These are phyloP conservation scores for Characodon lateralis DNA, from an alignment of 2,797 vertebrate genomes.

Conservation along the genomic window DNA sequence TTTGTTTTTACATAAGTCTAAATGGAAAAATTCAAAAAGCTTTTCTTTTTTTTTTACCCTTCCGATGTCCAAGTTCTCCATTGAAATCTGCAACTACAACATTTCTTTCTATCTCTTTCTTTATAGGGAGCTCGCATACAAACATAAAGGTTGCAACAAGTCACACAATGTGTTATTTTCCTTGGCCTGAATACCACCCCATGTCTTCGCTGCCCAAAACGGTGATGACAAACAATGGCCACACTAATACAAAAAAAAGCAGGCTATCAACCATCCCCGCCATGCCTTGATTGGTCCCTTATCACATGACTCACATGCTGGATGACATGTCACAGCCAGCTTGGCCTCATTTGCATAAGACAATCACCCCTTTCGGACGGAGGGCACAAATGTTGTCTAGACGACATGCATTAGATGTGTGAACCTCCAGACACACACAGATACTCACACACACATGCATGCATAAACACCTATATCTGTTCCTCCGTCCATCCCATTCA, in stretches of 20 bases:
- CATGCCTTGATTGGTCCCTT: constrained; percentile 43
- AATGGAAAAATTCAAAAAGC: background rate
- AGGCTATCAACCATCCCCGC: constrained; percentile 71
- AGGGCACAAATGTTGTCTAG: constrained; percentile 90
- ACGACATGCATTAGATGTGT: constrained; percentile 88
- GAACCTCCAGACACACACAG: constrained; percentile 67
- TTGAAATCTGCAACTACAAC: background rate
- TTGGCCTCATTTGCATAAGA: constrained; percentile 89
- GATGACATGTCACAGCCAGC: constrained; percentile 76
- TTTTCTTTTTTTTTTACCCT: background rate
- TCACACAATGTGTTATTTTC: constrained; percentile 52
- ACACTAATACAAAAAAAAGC: constrained; percentile 65
- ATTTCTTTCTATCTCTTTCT: background rate
- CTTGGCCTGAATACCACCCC: constrained; percentile 43
- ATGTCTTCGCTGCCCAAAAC: constrained; percentile 57
- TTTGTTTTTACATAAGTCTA: background rate
- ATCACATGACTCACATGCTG: constrained; percentile 76
- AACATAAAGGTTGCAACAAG: constrained; percentile 52
- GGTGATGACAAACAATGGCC: constrained; percentile 71
- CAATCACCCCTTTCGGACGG: constrained; percentile 85
- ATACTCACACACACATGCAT: constrained; percentile 32
- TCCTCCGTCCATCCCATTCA: constrained; percentile 57
- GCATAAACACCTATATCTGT: constrained; percentile 67
- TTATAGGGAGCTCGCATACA: constrained; percentile 3
- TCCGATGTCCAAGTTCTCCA: background rate